Conservation (phyloP, 2,888 invertebrate genomes). For the Phymatocera aterrima region DNA sequence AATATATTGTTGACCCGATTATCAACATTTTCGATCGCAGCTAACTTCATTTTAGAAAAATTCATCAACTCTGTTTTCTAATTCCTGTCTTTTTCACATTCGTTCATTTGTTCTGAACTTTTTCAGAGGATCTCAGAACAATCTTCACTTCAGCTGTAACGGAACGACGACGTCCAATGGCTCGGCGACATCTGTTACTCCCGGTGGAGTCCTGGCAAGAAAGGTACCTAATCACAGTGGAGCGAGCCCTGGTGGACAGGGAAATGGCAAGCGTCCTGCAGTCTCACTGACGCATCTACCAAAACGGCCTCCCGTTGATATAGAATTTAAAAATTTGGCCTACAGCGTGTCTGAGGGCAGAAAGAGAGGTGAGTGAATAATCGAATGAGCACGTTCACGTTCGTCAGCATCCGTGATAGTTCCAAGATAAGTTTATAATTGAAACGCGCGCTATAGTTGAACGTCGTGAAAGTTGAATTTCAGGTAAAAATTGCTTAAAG, state of each 20-base stretch:
- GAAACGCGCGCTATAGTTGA: too few species aligned
- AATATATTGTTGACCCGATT: too few species aligned
- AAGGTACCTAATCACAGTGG: slow-evolving; percentile 84
- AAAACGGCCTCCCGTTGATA: slow-evolving; percentile 91
- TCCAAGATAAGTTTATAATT: too few species aligned
- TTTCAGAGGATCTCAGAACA: slow-evolving; percentile 85
- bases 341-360: slow-evolving; percentile 93
- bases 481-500: too few species aligned
- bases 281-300: slow-evolving; percentile 88
- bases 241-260: slow-evolving; percentile 76
- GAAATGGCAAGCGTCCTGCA: slow-evolving; percentile 82
- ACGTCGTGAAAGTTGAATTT: too few species aligned
- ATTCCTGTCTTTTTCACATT: slow-evolving; percentile 48
- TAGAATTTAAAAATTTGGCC: slow-evolving; percentile 91
- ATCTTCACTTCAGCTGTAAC: slow-evolving; percentile 80
- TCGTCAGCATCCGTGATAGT: background rate
- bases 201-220: slow-evolving; percentile 78
- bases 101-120: too few species aligned
- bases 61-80: background rate
- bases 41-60: background rate
- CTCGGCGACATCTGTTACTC: slow-evolving; percentile 67
- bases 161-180: slow-evolving; percentile 77
- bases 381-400: background rate
- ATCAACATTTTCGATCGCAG: too few species aligned
- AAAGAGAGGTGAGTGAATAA: slow-evolving; percentile 76